phyloP scores from a whole-genome alignment of 2,888 invertebrate genomes.

The Choreutis nemorana region DNA sequence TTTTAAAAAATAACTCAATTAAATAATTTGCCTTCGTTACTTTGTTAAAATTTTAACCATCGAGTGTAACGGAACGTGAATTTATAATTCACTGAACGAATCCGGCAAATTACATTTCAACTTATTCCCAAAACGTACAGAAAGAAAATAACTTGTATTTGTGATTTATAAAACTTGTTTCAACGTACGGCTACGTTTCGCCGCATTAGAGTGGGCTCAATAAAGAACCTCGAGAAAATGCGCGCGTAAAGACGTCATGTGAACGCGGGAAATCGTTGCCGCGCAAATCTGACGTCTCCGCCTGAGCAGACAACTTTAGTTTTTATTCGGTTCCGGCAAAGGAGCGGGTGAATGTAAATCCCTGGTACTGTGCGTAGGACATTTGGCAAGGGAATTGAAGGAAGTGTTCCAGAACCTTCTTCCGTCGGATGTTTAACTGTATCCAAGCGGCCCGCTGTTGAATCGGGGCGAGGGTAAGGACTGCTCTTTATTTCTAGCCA shows the following conservation, averaged over 20 bases:
- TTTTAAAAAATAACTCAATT: too few relatives aligned
- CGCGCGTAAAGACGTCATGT: slow-evolving; percentile 20
- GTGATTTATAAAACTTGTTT: too few relatives aligned
- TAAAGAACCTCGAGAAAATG: slow-evolving; percentile 21
- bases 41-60: too few relatives aligned
- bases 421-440: slow-evolving; percentile 27
- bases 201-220: slow-evolving; percentile 22
- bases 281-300: slow-evolving; percentile 5
- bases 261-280: slow-evolving; percentile 17
- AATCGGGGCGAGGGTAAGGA: slow-evolving; percentile 13
- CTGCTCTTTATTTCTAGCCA: slow-evolving; percentile 17
- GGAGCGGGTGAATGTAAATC: slow-evolving; percentile 4
- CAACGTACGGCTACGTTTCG: too few relatives aligned
- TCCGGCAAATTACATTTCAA: too few relatives aligned
- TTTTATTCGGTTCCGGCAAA: too few relatives aligned
- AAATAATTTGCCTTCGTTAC: too few relatives aligned
- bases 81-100: too few relatives aligned
- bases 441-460: slow-evolving; percentile 7
- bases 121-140: too few relatives aligned
- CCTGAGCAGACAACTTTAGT: slow-evolving; percentile 7
- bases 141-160: too few relatives aligned
- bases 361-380: slow-evolving; percentile 15
- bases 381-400: slow-evolving; percentile 24
- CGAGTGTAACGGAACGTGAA: too few relatives aligned
- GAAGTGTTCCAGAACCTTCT: slow-evolving; percentile 19